phyloP scores from a whole-genome alignment of 2,888 invertebrate genomes.

The Epiblema foenella region DNA sequence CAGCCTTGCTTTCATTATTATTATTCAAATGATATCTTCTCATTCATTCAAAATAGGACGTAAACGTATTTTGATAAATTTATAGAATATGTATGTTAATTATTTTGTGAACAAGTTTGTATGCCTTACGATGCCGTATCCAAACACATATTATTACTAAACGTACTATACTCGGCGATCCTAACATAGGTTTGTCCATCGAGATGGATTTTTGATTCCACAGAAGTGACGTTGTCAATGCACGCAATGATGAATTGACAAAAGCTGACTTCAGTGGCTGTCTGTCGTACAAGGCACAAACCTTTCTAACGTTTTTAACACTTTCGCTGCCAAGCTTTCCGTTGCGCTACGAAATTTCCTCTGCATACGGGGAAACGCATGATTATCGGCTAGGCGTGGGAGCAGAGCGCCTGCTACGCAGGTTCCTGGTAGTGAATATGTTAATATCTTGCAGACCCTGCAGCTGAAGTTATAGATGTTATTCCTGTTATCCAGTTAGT shows the following conservation, averaged over 20 bases:
- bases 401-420: too few relatives aligned
- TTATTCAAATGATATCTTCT: conserved; percentile 10
- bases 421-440: too few relatives aligned
- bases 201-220: not conserved
- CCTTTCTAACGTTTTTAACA: too few relatives aligned
- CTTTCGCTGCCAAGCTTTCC: too few relatives aligned
- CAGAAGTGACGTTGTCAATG: not conserved
- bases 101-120: not conserved
- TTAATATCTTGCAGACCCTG: too few relatives aligned
- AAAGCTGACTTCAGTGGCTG: not conserved
- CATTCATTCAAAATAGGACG: conserved; percentile 11
- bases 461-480: too few relatives aligned
- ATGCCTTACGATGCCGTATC: not conserved
- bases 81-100: not conserved
- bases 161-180: not conserved
- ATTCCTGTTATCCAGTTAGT: too few relatives aligned
- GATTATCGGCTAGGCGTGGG: too few relatives aligned
- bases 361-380: too few relatives aligned
- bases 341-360: too few relatives aligned
- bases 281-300: too few relatives aligned
- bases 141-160: not conserved
- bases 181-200: not conserved
- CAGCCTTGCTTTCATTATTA: conserved; percentile 12
- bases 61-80: not conserved
- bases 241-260: not conserved